Percentiles rank a stretch among this genome's conserved stretches.
Conservation (phyloP, 2,888 invertebrate species). For the Phanerotoma sp. region DNA sequence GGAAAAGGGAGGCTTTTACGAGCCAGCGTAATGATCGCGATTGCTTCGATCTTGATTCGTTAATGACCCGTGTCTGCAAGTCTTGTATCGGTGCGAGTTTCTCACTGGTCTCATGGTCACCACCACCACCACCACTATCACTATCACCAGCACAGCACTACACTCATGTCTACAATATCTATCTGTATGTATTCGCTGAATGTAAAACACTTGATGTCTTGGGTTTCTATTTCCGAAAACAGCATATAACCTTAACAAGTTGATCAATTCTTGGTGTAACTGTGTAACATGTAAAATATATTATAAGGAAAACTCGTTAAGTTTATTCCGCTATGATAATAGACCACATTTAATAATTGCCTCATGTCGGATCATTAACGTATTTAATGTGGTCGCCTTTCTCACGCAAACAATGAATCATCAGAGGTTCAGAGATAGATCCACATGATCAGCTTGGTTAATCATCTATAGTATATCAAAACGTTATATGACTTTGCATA, state of each 20-base stretch:
- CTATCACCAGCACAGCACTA: not conserved
- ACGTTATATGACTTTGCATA: no score
- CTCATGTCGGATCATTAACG: slow-evolving; percentile 7
- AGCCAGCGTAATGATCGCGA: slow-evolving; percentile 33
- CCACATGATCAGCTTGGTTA: slow-evolving; percentile 4
- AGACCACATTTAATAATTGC: not conserved
- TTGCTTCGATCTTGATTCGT: slow-evolving; percentile 32
- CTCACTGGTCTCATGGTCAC: slow-evolving; percentile 6
- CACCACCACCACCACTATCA: not conserved
- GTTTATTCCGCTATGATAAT: not conserved
- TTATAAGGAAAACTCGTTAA: not conserved
- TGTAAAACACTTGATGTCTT: not conserved
- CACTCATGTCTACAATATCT: not conserved
- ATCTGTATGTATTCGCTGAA: not conserved
- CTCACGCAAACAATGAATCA: slow-evolving; percentile 34
- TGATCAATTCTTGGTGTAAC: not conserved
- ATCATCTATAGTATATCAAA: not conserved
- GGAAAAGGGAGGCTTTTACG: slow-evolving; percentile 32
- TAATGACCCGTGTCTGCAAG: slow-evolving; percentile 33
- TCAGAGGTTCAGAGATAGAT: slow-evolving; percentile 18
- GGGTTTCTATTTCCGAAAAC: not conserved
- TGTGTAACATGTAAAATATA: not conserved
- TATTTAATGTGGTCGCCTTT: slow-evolving; percentile 13
- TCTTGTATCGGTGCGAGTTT: slow-evolving; percentile 19
- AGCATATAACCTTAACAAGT: not conserved